Conservation (phyloP, 1,140 invertebrate genomes). For the Archegozetes longisetosus region DNA sequence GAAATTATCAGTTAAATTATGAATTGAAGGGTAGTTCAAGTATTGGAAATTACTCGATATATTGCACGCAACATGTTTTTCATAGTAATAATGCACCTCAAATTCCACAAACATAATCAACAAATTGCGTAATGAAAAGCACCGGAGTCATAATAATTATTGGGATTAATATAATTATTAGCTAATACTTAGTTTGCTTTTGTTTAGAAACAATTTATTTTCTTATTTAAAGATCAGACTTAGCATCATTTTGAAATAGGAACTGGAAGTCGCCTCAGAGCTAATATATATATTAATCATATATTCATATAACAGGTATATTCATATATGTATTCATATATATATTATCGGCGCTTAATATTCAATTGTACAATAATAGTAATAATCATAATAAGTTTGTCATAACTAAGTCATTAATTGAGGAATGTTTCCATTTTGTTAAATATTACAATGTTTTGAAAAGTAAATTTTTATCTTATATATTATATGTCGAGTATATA, state of each 20-base stretch:
- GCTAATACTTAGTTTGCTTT: not conserved
- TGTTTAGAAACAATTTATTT: not conserved
- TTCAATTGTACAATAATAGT: not conserved
- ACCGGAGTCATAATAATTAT: not conserved
- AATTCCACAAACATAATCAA: not conserved
- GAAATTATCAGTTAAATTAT: too few relatives aligned
- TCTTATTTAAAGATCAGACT: not conserved
- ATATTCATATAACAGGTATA: too few relatives aligned
- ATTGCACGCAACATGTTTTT: not conserved
- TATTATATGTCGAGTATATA: not conserved
- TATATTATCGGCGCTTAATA: too few relatives aligned
- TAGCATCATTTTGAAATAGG: not conserved
- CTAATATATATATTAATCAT: not conserved
- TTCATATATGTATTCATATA: too few relatives aligned
- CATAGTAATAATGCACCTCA: not conserved
- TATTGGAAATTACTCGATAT: too few relatives aligned
- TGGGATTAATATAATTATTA: not conserved
- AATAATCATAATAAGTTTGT: not conserved
- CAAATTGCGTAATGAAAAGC: not conserved
- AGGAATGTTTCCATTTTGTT: not conserved
- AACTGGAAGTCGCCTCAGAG: not conserved
- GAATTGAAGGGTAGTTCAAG: too few relatives aligned
- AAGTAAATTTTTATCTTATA: not conserved
- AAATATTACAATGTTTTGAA: not conserved
- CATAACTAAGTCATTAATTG: not conserved